These are phyloP conservation scores for Nomada hirtipes DNA, from an alignment of 2,888 invertebrate species.

Conservation along the genomic window DNA sequence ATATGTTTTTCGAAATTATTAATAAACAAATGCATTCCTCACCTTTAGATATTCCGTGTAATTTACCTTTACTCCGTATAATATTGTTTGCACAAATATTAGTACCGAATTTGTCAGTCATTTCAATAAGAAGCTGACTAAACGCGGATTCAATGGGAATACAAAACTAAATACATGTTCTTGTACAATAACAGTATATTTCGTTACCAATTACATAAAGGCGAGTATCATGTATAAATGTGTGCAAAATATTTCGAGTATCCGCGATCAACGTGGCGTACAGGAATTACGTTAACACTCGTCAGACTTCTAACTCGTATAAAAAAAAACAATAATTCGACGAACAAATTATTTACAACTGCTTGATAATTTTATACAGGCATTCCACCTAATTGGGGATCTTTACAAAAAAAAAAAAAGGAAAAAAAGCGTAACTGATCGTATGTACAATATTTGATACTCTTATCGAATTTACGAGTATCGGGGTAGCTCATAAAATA, in stretches of 20 bases:
- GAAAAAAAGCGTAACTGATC: conserved; percentile 33
- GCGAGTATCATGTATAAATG: conserved; percentile 58
- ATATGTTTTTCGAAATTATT: background rate
- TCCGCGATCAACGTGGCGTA: conserved; percentile 65
- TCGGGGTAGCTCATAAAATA: conserved; percentile 71
- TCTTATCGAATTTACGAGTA: conserved; percentile 28
- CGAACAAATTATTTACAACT: conserved; percentile 62
- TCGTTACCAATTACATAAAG: conserved; percentile 55
- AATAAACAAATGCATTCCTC: too few relatives aligned
- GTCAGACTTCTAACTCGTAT: conserved; percentile 46
- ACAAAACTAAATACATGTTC: conserved; percentile 12
- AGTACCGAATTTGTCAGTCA: too few relatives aligned
- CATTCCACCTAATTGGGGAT: conserved; percentile 19
- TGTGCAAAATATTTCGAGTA: conserved; percentile 44
- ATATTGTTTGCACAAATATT: too few relatives aligned
- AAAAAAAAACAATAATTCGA: conserved; percentile 44
- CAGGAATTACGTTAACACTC: conserved; percentile 37
- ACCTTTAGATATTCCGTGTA: background rate
- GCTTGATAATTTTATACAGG: conserved; percentile 41
- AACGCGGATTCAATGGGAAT: background rate
- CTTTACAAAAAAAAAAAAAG: conserved; percentile 49
- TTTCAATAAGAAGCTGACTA: too few relatives aligned
- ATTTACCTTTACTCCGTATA: background rate
- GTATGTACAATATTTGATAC: conserved; percentile 51
- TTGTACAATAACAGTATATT: conserved; percentile 65